These are phyloP conservation scores for Drosophila aldrichi DNA, from an alignment of 2,888 invertebrate genomes.

Conservation along the genomic window DNA sequence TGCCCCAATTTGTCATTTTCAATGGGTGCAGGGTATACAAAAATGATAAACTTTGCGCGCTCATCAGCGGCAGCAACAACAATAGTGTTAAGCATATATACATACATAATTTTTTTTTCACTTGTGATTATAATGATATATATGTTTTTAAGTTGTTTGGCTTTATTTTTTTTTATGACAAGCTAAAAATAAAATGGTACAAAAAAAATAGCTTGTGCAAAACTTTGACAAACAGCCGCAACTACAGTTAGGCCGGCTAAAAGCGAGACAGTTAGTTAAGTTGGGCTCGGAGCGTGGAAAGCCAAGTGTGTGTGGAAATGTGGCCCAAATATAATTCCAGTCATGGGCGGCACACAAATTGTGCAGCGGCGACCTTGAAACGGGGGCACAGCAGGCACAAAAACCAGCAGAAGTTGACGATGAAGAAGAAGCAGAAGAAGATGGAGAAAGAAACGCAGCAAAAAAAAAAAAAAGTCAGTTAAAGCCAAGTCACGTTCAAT, in stretches of 20 bases:
- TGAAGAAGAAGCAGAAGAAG: neutral
- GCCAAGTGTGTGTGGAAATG: constrained; percentile 28
- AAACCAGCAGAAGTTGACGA: neutral
- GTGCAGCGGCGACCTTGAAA: constrained; percentile 51
- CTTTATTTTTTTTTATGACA: constrained; percentile 3
- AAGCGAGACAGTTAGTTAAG: constrained; percentile 28
- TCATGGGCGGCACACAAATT: constrained; percentile 37
- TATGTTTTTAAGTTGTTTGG: constrained; percentile 1
- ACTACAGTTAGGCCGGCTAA: constrained; percentile 22
- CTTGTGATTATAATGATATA: neutral
- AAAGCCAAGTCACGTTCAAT: constrained; percentile 75
- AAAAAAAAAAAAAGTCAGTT: constrained; percentile 39
- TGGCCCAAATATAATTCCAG: constrained; percentile 5
- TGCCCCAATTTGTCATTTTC: too few species aligned
- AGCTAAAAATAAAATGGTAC: neutral
- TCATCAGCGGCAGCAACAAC: constrained; percentile 20
- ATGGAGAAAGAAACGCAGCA: constrained; percentile 2
- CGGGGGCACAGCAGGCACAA: constrained; percentile 39
- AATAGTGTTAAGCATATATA: constrained; percentile 37
- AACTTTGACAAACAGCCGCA: neutral
- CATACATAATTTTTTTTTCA: constrained; percentile 3
- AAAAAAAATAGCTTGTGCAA: constrained; percentile 8
- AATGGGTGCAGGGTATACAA: too few species aligned
- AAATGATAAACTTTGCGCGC: constrained; percentile 25
- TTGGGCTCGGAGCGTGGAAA: constrained; percentile 28